Conservation (phyloP, 2,113 vertebrate genomes). For the Hystrix cristata region DNA sequence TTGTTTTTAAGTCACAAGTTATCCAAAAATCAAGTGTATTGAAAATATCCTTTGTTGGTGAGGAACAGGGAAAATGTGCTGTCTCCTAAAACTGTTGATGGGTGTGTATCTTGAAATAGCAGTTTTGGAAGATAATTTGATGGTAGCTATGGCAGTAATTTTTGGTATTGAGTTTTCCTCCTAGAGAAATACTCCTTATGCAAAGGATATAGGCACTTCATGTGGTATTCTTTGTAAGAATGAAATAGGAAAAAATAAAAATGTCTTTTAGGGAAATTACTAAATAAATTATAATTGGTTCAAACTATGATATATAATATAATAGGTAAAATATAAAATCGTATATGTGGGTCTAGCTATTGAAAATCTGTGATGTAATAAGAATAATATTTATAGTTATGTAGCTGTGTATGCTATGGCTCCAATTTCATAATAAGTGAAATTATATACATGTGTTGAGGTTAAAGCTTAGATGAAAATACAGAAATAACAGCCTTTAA, state of each 20-base stretch:
- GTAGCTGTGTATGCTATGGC: not conserved
- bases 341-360: not conserved
- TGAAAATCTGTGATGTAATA: not conserved
- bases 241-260: not conserved
- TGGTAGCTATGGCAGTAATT: not conserved
- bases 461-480: not conserved
- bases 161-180: not conserved
- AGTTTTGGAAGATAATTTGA: not conserved
- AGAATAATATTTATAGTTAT: not conserved
- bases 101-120: not conserved
- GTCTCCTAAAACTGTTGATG: not conserved
- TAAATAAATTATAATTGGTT: conserved; percentile 5
- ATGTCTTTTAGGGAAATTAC: not conserved
- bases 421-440: not conserved
- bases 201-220: not conserved
- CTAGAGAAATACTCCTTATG: not conserved
- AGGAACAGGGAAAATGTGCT: not conserved
- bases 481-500: not conserved
- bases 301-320: not conserved
- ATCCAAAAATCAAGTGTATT: not conserved
- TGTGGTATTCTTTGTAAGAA: not conserved
- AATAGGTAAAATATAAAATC: not conserved
- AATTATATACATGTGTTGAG: not conserved
- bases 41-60: not conserved
- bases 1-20: not conserved